Base-by-base conservation (phyloP, 1,140 invertebrate species). In the Lucilia sericata region DNA sequence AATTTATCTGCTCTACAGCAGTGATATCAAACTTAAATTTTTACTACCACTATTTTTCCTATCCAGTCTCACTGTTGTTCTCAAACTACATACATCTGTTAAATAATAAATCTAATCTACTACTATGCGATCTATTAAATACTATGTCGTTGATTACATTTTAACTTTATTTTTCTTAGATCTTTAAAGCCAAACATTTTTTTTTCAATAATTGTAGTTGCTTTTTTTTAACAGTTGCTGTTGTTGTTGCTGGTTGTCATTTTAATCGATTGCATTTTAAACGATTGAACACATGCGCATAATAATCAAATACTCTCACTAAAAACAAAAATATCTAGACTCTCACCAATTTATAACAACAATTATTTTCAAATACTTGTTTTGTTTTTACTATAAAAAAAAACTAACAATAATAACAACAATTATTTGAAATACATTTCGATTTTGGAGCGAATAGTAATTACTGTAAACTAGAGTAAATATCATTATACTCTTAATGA, bases 211-310 rank as follows among this genome's bases (percentile, higher is more conserved):
- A 30, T n/a, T n/a, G n/a, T 2, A 30, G 25, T 30, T 30, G 25
- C n/a, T n/a, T n/a, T n/a, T 30, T 30, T 30, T 30, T 30, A 30
- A 30, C 3, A 60, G 7, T 60, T 60, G 55, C n/a, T 60, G 5
- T n/a, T 60, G 55, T 60, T 60, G 55, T 60, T 60, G 55, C n/a
- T 17, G 55, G 14, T 60, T 17, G 5, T n/a, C n/a, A 60, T 60
- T 60, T 60, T 60, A 60, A 60, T 60, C 55, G 55, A 60, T 60
- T 60, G 55, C 55, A 60, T 60, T 60, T n/a, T 14, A n/a, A 60
- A n/a, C 14, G 42, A 60, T n/a, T 60, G 55, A n/a, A 60, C 55
- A 60, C 17, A 60, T n/a, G n/a, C 1, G 55, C 55, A 2, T 60
- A n/a, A 60, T 14, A 60, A 60, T 60, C 13, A n/a, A 60, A 60